Evolutionary conservation across 1,140 invertebrate species (phyloP), one percentile per base, ranked within the genome.

Genomic region (Drosophila tsacasi): DNA sequence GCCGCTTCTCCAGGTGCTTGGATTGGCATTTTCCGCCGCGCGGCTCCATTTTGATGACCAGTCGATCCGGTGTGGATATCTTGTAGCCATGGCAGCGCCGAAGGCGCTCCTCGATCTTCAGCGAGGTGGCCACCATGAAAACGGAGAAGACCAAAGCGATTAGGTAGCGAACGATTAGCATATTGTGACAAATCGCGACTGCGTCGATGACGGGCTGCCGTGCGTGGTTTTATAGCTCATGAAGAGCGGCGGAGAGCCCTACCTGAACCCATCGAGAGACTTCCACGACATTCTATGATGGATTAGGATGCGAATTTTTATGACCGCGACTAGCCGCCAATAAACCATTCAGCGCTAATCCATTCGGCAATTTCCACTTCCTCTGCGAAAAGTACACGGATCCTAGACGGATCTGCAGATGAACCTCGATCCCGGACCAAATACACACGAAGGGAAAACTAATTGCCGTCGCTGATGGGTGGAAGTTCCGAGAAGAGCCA

Each of bases 101-200:
- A 12, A 59, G 55, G 21, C 84, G 84, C 50, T 81, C 52, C 49
- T 84, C 81, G 66, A 89, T 81, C 39, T 55, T 57, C 63, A 89
- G 46, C 40, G 84, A 89, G 40, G 84, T 90, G 71, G 84, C 84
- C 85, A 90, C 77, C 69, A 89, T 78, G 60, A 89, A 89, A 62
- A 89, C 46, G 67, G 84, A 89, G 71, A 89, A 89, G 42, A 89
- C 84, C 66, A 89, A 46, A 3, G 84, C 85, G 59, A 89, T 89
- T 81, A 89, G 40, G 47, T 89, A 89, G 59, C 84, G 81, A 37
- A 89, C 81, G 32, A 89, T 62, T 46, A 81, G 39, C 84, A 89
- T 89, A 58, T 89, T 82, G 44, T 44, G 58, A 63, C 19, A 62
- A 74, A 47, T 40, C 19, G 7, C 58, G 76, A 87, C 84, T 87